Evolutionary conservation across 1,140 invertebrate genomes (phyloP).

Genomic region (Papilio glaucus): DNA sequence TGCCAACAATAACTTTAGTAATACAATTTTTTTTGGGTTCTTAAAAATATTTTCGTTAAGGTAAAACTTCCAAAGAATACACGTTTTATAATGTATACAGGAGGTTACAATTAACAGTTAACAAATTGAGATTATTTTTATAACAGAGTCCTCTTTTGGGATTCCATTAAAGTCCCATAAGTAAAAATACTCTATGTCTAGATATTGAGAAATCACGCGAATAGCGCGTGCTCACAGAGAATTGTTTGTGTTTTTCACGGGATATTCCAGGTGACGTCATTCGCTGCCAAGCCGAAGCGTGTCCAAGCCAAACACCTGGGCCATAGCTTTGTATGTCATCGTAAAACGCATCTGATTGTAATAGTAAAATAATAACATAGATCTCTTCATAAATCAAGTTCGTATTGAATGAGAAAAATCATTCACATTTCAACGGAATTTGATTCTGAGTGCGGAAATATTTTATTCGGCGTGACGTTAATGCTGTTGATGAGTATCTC

Average conservation of each 20-base stretch:
- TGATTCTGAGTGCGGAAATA: background rate
- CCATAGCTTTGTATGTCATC: slow-evolving; percentile 35
- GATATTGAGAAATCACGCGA: slow-evolving; percentile 19
- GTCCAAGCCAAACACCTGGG: slow-evolving; percentile 34
- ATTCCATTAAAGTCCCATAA: background rate
- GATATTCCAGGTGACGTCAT: slow-evolving; percentile 37
- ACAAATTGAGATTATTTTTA: too few species aligned
- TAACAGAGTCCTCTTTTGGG: too few species aligned
- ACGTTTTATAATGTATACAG: too few species aligned
- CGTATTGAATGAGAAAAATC: slow-evolving; percentile 22
- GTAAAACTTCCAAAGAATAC: too few species aligned
- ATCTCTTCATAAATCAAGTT: slow-evolving; percentile 22
- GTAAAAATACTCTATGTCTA: background rate
- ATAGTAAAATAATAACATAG: slow-evolving; percentile 31
- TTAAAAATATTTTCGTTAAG: too few species aligned
- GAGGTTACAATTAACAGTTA: too few species aligned
- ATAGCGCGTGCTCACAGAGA: slow-evolving; percentile 11
- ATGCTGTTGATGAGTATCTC: background rate
- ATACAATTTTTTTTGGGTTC: too few species aligned
- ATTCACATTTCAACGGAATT: slow-evolving; percentile 9
- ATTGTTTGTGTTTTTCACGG: slow-evolving; percentile 36
- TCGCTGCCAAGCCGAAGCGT: slow-evolving; percentile 7
- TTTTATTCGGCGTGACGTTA: background rate
- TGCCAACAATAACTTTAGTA: too few species aligned
- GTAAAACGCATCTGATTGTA: slow-evolving; percentile 39